phyloP scores from a whole-genome alignment of 2,888 invertebrate genomes.

The Netelia fuscicornis region DNA sequence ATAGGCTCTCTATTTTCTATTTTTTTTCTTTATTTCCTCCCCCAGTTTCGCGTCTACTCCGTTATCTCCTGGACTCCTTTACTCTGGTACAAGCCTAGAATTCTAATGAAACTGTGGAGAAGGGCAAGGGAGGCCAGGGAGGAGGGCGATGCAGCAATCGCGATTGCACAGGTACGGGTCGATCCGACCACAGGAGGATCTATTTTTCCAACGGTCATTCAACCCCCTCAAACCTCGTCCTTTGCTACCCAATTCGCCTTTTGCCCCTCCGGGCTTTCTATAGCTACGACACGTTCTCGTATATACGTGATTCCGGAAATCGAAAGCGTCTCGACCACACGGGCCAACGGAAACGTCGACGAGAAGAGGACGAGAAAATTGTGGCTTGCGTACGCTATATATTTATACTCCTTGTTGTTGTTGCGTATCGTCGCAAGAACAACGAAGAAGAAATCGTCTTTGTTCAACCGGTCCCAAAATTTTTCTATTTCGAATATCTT shows the following conservation, averaged over 20 bases:
- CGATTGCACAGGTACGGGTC: slow-evolving; percentile 61
- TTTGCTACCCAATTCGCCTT: slow-evolving; percentile 41
- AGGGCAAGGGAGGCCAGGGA: slow-evolving; percentile 35
- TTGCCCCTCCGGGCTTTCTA: slow-evolving; percentile 19
- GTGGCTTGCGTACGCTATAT: neutral
- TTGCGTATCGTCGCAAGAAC: no score
- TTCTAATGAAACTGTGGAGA: slow-evolving; percentile 68
- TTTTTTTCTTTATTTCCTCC: slow-evolving; percentile 32
- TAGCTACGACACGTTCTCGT: slow-evolving; percentile 35
- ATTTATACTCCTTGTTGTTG: no score
- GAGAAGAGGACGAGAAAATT: slow-evolving; percentile 44
- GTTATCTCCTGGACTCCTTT: slow-evolving; percentile 66
- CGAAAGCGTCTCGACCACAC: slow-evolving; percentile 56
- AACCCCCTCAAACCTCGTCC: neutral
- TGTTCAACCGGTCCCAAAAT: no score
- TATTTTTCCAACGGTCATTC: slow-evolving; percentile 32
- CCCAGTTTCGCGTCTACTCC: slow-evolving; percentile 28
- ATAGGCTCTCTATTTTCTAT: slow-evolving; percentile 47
- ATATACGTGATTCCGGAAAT: slow-evolving; percentile 67
- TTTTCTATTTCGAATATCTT: no score
- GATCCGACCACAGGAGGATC: slow-evolving; percentile 39
- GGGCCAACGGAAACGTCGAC: slow-evolving; percentile 18
- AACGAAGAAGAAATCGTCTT: no score
- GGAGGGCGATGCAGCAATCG: slow-evolving; percentile 44
- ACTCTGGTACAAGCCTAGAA: slow-evolving; percentile 59